Conservation (phyloP, 2,888 invertebrate species). For the Lordiphosa fenestrarum region DNA sequence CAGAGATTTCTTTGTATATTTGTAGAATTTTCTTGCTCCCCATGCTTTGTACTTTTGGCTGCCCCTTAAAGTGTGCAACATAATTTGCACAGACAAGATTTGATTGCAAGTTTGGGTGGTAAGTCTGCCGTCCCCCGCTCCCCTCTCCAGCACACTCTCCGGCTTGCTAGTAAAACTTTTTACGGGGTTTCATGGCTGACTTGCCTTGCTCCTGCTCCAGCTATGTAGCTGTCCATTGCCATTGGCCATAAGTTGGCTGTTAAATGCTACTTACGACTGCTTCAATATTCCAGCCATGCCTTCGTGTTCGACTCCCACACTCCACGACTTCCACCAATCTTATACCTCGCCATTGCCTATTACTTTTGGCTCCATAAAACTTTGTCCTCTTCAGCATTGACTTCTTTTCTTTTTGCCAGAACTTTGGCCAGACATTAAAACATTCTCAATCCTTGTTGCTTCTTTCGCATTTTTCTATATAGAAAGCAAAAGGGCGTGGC, state of each 20-base stretch:
- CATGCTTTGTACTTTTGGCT: too few species aligned
- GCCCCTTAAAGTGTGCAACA: slow-evolving; percentile 34
- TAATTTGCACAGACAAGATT: slow-evolving; percentile 24
- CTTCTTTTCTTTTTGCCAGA: slow-evolving; percentile 50
- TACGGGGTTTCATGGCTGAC: slow-evolving; percentile 58
- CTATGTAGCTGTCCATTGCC: slow-evolving; percentile 13
- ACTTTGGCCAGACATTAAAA: slow-evolving; percentile 58
- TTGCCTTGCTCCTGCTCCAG: slow-evolving; percentile 18
- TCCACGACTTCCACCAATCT: slow-evolving; percentile 2
- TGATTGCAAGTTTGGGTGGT: slow-evolving; percentile 12
- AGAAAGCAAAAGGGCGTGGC: slow-evolving; percentile 54
- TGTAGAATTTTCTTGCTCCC: too few species aligned
- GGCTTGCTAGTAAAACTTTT: slow-evolving; percentile 35
- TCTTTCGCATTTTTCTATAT: slow-evolving; percentile 51
- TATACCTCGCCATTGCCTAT: slow-evolving; percentile 56
- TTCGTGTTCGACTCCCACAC: not conserved
- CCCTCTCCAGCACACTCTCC: not conserved
- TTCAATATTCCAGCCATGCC: slow-evolving; percentile 41
- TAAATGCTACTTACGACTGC: slow-evolving; percentile 67
- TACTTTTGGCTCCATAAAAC: slow-evolving; percentile 69
- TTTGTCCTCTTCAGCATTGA: slow-evolving; percentile 67
- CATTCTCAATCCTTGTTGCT: slow-evolving; percentile 26
- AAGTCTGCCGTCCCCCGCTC: not conserved
- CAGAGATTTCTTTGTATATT: too few species aligned
- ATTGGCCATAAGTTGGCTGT: slow-evolving; percentile 68